A percentile compares a stretch with the other conserved stretches of the same genome.
Evolutionary conservation across 1,140 invertebrate species (phyloP).

Genomic region (Drosophila ercepeae): DNA sequence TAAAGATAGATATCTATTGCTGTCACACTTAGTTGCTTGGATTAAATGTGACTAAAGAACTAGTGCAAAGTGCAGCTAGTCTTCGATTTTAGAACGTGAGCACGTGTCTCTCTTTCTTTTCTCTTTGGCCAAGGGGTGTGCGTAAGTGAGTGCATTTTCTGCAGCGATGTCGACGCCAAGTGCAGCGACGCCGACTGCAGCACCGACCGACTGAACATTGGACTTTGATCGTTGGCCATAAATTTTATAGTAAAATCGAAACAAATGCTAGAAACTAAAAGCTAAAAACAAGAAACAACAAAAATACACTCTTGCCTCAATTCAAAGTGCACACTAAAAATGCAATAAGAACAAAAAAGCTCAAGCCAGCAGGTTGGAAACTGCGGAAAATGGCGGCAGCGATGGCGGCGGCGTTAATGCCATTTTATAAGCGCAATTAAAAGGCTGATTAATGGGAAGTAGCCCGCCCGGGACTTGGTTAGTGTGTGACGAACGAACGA

Average conservation of each 20-base stretch:
- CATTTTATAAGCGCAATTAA: constrained; percentile 37
- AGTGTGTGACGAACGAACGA: neutral
- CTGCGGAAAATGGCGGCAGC: too few species aligned
- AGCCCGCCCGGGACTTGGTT: neutral
- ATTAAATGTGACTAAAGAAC: neutral
- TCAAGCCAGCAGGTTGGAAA: too few species aligned
- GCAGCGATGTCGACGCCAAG: constrained; percentile 7
- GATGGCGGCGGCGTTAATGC: constrained; percentile 13
- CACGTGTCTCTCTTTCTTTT: constrained; percentile 16
- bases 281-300: constrained; percentile 53
- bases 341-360: constrained; percentile 19
- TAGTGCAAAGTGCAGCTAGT: neutral
- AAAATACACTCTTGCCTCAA: constrained; percentile 6
- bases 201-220: constrained; percentile 72
- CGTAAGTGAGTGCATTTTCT: constrained; percentile 9
- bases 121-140: neutral
- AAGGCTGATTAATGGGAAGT: constrained; percentile 9
- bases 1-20: too few species aligned
- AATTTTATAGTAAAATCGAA: constrained; percentile 69
- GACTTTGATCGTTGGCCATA: constrained; percentile 79
- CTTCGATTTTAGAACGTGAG: constrained; percentile 22
- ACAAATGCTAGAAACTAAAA: constrained; percentile 49
- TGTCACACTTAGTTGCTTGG: too few species aligned
- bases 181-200: constrained; percentile 2
- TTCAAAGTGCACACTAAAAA: constrained; percentile 41